These are phyloP conservation scores for Drosophila bifasciata DNA, from an alignment of 1,140 invertebrate genomes.

Conservation along the genomic window DNA sequence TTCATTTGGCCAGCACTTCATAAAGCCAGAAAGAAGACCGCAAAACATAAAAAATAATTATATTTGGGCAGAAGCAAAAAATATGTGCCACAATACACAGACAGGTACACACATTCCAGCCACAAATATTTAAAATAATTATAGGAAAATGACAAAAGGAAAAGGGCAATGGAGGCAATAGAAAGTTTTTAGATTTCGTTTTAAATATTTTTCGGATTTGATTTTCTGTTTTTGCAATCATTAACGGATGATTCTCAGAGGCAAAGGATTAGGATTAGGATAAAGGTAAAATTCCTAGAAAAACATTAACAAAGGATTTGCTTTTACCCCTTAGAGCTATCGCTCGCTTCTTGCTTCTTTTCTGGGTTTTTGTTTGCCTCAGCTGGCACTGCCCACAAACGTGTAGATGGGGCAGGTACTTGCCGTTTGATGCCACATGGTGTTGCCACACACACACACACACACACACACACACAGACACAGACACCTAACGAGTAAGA, in stretches of 20 bases:
- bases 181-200: neutral
- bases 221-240: no score
- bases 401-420: conserved; percentile 46
- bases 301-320: no score
- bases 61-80: neutral
- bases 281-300: no score
- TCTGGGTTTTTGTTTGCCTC: conserved; percentile 14
- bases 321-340: no score
- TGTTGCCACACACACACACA: conserved; percentile 11
- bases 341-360: neutral
- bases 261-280: no score
- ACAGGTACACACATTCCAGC: conserved; percentile 6
- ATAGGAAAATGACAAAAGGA: no score
- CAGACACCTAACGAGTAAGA: conserved; percentile 4
- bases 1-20: conserved; percentile 59
- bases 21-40: conserved; percentile 38
- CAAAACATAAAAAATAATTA: conserved; percentile 33
- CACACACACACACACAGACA: conserved; percentile 16
- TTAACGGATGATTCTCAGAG: no score
- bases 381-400: conserved; percentile 31
- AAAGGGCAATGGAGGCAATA: no score
- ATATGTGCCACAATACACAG: conserved; percentile 18
- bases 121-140: no score
- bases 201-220: neutral
- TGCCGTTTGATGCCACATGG: conserved; percentile 53